These are phyloP conservation scores for Xanthostigma xanthostigma DNA, from an alignment of 2,888 invertebrate genomes.

Conservation along the genomic window DNA sequence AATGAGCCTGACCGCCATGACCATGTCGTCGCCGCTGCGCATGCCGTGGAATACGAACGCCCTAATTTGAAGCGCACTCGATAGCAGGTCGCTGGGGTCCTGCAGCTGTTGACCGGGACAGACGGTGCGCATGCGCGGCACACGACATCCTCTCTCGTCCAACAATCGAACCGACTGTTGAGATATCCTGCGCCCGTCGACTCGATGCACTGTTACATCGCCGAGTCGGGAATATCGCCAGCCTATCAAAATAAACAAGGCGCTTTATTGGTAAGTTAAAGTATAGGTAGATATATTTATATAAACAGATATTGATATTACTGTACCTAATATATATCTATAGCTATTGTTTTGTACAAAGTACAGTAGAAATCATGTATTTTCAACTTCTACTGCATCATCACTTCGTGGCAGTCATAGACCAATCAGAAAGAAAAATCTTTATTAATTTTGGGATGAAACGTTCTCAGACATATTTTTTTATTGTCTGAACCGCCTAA, in stretches of 20 bases:
- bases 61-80: conserved; percentile 30
- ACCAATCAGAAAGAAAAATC: no score
- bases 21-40: conserved; percentile 38
- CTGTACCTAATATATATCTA: no score
- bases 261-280: no score
- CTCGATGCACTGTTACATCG: conserved; percentile 31
- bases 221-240: conserved; percentile 39
- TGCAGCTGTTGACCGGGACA: conserved; percentile 30
- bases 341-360: no score
- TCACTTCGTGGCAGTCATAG: no score
- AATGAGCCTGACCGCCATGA: conserved; percentile 35
- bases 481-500: no score
- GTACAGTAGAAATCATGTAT: no score
- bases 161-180: conserved; percentile 27
- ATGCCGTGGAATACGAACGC: conserved; percentile 44
- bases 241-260: conserved; percentile 19
- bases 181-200: conserved; percentile 20
- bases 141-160: conserved; percentile 31
- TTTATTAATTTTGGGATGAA: no score
- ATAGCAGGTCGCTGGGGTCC: conserved; percentile 25
- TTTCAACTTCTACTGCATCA: no score
- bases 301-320: no score
- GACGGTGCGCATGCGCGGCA: conserved; percentile 29
- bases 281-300: no score
- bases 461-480: no score